Evolutionary conservation across 1,140 invertebrate genomes (phyloP), one percentile per base, ranked within the genome.

Genomic region (Anastrepha obliqua): DNA sequence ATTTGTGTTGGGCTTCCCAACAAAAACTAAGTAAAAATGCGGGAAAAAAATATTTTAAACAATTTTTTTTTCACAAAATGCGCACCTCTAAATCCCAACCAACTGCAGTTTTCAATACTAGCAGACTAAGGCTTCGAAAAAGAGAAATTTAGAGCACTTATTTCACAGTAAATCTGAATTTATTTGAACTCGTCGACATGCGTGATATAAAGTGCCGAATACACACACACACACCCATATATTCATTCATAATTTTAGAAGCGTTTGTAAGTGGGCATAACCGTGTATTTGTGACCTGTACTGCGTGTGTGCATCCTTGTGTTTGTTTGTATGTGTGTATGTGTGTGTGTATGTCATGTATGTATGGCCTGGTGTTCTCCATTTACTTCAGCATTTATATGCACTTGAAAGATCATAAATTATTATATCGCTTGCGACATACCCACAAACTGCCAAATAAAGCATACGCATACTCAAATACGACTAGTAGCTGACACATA

Each of bases 351-450:
- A 9, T 44, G 8, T 44, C 39, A 4, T 47, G 17, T 70, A 6
- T 44, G 13, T 44, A 11, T 44, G 17, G 7, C 0, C 17, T 13
- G 15, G 17, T 13, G 0, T 62, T 17, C 7, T 7, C 70, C 20
- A 55, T 81, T 58, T 29, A 55, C 47, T 29, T 2, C 17, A n/a
- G 13, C 47, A 11, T 81, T 51, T 29, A 0, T 58, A 58, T 11
- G 74, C n/a, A 81, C 11, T 81, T 55, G 47, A 81, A 55, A 81
- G 17, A 81, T 81, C 74, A 81, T 81, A 81, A 81, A 81, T 81
- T 81, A 81, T 81, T 20, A 81, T 81, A 81, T 81, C 47, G 44
- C 74, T 58, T 9, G 5, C 47, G 9, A 29, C 74, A 81, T 13
- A 55, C 70, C 44, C 17, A 81, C 17, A 81, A 20, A 81, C 51